Conservation (phyloP, 1,140 invertebrate species). For the Ips nitidus region DNA sequence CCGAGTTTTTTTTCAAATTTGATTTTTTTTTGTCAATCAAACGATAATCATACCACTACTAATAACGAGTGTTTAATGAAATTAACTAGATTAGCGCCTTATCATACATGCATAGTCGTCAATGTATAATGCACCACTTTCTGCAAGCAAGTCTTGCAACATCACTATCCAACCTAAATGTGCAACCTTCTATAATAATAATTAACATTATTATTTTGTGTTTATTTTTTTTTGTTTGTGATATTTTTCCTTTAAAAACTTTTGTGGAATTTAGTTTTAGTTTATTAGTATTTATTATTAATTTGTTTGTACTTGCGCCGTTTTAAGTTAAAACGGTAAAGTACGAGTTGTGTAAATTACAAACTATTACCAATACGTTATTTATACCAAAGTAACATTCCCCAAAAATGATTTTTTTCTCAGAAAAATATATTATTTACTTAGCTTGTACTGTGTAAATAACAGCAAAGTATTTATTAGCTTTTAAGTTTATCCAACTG, state of each 20-base stretch:
- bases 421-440: constrained; percentile 48
- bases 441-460: constrained; percentile 43
- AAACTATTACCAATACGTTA: constrained; percentile 52
- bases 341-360: constrained; percentile 39
- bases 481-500: constrained; percentile 38
- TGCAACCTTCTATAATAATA: no score
- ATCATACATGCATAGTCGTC: no score
- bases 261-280: constrained; percentile 39
- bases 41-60: no score
- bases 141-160: no score
- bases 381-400: constrained; percentile 57
- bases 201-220: no score
- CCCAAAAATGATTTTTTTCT: constrained; percentile 51
- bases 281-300: constrained; percentile 35
- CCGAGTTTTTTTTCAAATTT: no score
- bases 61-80: no score
- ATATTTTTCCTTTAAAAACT: constrained; percentile 37
- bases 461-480: constrained; percentile 48
- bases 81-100: no score
- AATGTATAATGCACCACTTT: no score
- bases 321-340: no score
- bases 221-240: constrained; percentile 20
- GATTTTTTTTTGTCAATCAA: no score
- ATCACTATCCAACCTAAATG: no score
- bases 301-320: not conserved